Percentiles rank a stretch among this genome's conserved stretches.
Evolutionary conservation across 2,888 invertebrate genomes (phyloP).

Genomic region (Harpalus rubripes): DNA sequence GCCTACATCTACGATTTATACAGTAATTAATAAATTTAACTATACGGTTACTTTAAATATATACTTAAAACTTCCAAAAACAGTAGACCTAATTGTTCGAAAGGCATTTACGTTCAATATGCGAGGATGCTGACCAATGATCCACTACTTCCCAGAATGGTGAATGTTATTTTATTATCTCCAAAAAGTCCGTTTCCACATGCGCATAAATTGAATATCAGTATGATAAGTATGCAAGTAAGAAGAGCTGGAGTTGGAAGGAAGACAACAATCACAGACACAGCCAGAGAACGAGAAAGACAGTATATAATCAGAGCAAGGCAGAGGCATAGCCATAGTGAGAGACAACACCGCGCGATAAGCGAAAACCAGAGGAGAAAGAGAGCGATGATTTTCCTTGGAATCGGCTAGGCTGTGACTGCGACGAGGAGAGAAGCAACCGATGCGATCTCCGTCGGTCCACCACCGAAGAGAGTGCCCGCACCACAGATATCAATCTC

Average conservation of each 20-base stretch:
- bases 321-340: conserved; percentile 12
- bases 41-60: too few relatives aligned
- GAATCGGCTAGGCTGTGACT: conserved; percentile 21
- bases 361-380: conserved; percentile 52
- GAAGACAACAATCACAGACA: conserved; percentile 40
- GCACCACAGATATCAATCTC: conserved; percentile 64
- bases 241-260: neutral
- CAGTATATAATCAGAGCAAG: conserved; percentile 40
- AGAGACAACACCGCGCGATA: conserved; percentile 62
- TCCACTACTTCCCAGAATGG: too few relatives aligned
- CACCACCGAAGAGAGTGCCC: conserved; percentile 53
- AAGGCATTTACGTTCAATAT: too few relatives aligned
- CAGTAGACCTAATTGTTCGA: too few relatives aligned
- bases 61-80: too few relatives aligned
- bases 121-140: too few relatives aligned
- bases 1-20: too few relatives aligned
- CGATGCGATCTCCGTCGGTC: conserved; percentile 51
- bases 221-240: conserved; percentile 43
- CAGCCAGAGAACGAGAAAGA: conserved; percentile 67
- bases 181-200: neutral
- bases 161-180: neutral
- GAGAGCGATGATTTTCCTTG: conserved; percentile 47
- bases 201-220: conserved; percentile 17
- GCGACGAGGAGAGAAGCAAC: conserved; percentile 21
- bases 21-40: too few relatives aligned